Evolutionary conservation across 2,113 vertebrate genomes (phyloP), one percentile per base, ranked within the genome.

Genomic region (Macheiramphus alcinus): DNA sequence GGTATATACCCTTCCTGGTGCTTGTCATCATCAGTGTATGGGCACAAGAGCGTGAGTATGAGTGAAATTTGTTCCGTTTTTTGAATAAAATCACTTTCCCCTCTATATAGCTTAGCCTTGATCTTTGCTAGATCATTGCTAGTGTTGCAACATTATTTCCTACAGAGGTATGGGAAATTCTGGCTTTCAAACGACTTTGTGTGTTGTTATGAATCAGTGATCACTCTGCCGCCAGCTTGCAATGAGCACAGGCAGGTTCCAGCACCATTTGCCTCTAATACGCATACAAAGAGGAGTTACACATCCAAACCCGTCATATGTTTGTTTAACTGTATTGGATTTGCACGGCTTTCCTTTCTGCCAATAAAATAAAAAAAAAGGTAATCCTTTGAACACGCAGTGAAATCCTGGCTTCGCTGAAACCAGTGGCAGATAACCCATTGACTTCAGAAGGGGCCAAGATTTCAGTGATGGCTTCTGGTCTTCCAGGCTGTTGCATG

Each of bases 301-400:
- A 14, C 55, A 73, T 92, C 92, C 88, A 88, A 94, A 88, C 42
- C 29, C 55, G 61, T 83, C 63, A 45, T 48, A 56, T 80, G 48
- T 80, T 95, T 93, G 62, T 50, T 93, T 94, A 93, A 88, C 53
- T 93, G 32, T 36, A 62, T 22, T 94, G 42, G 67, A 83, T 93
- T 93, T 93, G 42, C 66, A 92, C 0, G 0, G 79, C 55, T 92
- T 94, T 73, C 67, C 42, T 88, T 86, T 83, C 55, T 70, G 82
- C 75, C 82, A 95, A 21, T 38, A 70, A 86, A 87, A 86, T 12
- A 40, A 40, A 16, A 31, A 67, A 55, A 59, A 84, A 34, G 7
- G 31, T 48, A 68, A 82, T 82, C 70, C 59, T 81, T 76, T 75
- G 58, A 62, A 90, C 50, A 47, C 4, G 20, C 20, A 83, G 20